Evolutionary conservation across 2,113 vertebrate genomes (phyloP), one percentile per base, ranked within the genome.

Genomic region (Gadus chalcogrammus): DNA sequence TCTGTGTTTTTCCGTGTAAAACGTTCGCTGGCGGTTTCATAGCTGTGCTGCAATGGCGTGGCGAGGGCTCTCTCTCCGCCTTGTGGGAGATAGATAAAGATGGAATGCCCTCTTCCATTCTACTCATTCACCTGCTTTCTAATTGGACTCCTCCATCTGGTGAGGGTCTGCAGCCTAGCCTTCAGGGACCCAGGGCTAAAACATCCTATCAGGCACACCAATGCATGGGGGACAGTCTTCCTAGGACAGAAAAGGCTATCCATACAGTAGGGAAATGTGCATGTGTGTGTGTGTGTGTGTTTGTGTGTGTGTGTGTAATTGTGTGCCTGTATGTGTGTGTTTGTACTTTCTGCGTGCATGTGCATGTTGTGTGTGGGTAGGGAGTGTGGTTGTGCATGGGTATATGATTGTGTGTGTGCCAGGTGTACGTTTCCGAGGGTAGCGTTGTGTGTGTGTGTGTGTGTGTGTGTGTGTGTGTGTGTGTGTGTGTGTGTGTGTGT

Each of bases 71-170:
- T 65, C 68, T 68, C 65, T 64, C 62, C 64, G 61, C 82, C 85
- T 72, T 68, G 27, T n/a, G 87, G 78, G 82, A 83, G 75, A 67
- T 18, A 72, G 52, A 58, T 68, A 70, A 65, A 78, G 70, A 74
- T 62, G 67, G 73, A 84, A 79, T 27, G 17, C 70, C 80, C 80
- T 79, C 68, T 75, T 66, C 71, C 70, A 69, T 83, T 87, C 73
- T 68, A 69, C 82, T 87, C 64, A 70, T 79, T 82, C 9, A 35
- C 79, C 73, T 17, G 64, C 70, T 79, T 83, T 83, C 85, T 90
- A 90, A 90, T 88, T 90, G 88, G 12, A 82, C 86, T 82, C 70
- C 76, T 88, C 87, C 88, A 88, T 88, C 89, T 88, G 87, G 82
- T 84, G 80, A 77, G 85, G 83, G 83, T 77, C 79, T 76, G 70